These are phyloP conservation scores for Neolamprologus sp. DNA, from an alignment of 2,113 vertebrate genomes.

Conservation along the genomic window DNA sequence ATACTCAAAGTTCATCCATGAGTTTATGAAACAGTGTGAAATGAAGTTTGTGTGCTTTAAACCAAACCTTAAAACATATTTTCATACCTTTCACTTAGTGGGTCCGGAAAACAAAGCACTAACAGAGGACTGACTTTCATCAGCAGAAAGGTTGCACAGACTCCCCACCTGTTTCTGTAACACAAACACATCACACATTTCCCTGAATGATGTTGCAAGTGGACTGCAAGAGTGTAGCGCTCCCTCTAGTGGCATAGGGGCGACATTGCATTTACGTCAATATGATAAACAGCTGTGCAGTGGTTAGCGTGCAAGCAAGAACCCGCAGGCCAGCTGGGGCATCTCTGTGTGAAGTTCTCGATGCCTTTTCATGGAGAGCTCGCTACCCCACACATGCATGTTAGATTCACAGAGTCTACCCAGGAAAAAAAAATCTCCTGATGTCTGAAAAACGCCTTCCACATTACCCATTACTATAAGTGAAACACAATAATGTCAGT, in stretches of 20 bases:
- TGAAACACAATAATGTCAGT: neutral
- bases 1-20: neutral
- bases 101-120: neutral
- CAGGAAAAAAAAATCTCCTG: neutral
- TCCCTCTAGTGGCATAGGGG: neutral
- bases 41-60: neutral
- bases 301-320: neutral
- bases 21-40: neutral
- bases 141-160: neutral
- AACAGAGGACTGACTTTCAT: neutral
- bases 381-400: neutral
- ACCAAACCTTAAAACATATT: neutral
- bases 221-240: neutral
- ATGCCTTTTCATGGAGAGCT: neutral
- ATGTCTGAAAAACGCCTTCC: neutral
- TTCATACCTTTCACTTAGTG: neutral
- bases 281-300: neutral
- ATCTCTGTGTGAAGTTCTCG: neutral
- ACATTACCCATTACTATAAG: neutral
- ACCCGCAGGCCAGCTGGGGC: neutral
- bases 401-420: neutral
- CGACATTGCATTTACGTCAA: neutral
- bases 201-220: neutral
- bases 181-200: neutral
- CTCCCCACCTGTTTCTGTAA: neutral